Percentiles rank a stretch among this genome's conserved stretches.
These are phyloP conservation scores for Ochotona princeps DNA, from an alignment of 2,113 vertebrate genomes.

Conservation along the genomic window DNA sequence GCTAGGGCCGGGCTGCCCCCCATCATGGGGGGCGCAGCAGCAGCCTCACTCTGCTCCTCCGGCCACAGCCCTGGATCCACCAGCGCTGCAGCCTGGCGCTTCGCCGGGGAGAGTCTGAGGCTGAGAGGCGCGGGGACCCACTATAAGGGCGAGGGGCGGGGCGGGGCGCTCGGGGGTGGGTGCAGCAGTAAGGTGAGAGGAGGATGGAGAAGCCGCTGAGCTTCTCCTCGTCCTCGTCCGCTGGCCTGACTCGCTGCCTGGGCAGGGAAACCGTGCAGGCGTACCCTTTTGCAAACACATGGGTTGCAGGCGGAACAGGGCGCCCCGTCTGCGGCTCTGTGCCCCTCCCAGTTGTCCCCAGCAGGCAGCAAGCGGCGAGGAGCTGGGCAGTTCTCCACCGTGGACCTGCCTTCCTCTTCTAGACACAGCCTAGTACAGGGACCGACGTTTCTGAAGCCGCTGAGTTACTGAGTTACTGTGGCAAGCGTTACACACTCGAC, in stretches of 20 bases:
- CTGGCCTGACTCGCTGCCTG: not conserved
- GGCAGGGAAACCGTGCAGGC: not conserved
- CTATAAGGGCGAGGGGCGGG: conserved; percentile 67
- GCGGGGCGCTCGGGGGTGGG: conserved; percentile 68
- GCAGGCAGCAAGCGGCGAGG: not conserved
- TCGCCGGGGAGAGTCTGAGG: not conserved
- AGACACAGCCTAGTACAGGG: not conserved
- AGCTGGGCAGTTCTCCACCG: not conserved
- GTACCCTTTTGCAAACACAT: not conserved
- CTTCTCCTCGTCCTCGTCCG: not conserved
- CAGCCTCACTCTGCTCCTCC: not conserved
- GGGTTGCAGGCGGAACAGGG: not conserved
- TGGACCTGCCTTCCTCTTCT: rapidly evolving
- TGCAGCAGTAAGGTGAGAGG: not conserved
- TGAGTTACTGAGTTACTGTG: not conserved
- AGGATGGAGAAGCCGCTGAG: not conserved
- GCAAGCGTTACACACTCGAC: not conserved
- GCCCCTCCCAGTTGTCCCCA: not conserved
- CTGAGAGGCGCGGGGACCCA: not conserved
- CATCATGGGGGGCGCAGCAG: conserved; percentile 64
- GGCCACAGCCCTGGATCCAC: not conserved
- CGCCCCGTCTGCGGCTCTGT: not conserved
- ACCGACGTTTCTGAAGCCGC: not conserved
- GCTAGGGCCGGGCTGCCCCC: not conserved
- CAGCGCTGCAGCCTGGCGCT: not conserved